A percentile compares a stretch with the other conserved stretches of the same genome.
Evolutionary conservation across 2,797 vertebrate genomes (phyloP).

Genomic region (Onychomys arenicola): DNA sequence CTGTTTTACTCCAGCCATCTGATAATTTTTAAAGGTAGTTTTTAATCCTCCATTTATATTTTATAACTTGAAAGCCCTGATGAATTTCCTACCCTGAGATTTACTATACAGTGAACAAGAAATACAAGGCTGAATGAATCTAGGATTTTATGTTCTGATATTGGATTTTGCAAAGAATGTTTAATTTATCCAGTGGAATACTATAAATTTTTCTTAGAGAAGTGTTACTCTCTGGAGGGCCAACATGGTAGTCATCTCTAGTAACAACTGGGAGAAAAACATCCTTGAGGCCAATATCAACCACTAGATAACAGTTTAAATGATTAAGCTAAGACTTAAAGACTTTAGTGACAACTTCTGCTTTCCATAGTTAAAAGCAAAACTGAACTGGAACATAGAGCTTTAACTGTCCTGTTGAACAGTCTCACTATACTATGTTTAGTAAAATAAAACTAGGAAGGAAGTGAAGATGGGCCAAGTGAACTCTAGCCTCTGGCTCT

Average conservation of each 20-base stretch:
- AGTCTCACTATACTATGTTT: constrained; percentile 23
- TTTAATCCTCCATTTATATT: constrained; percentile 35
- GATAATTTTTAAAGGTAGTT: constrained; percentile 28
- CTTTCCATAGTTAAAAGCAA: constrained; percentile 55
- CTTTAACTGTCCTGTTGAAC: constrained; percentile 3
- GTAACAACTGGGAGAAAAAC: neutral
- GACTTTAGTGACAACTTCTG: constrained; percentile 38
- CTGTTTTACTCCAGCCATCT: neutral
- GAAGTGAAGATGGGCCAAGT: constrained; percentile 41
- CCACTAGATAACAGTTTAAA: neutral
- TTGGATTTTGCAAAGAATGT: constrained; percentile 6
- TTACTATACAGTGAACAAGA: constrained; percentile 23
- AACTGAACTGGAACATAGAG: constrained; percentile 21
- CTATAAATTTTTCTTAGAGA: neutral
- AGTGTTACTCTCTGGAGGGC: neutral
- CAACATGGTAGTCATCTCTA: neutral
- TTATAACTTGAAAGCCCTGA: constrained; percentile 49
- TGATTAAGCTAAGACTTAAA: constrained; percentile 28
- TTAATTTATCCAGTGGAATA: neutral
- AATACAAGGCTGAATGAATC: constrained; percentile 3
- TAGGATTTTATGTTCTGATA: neutral
- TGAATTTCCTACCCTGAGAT: neutral
- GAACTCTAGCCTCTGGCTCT: neutral
- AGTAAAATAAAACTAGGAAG: constrained; percentile 64
- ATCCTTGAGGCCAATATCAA: neutral